Percentiles rank a stretch among this genome's conserved stretches.
phyloP scores from a whole-genome alignment of 2,797 vertebrate species.

The Paguma larvata region DNA sequence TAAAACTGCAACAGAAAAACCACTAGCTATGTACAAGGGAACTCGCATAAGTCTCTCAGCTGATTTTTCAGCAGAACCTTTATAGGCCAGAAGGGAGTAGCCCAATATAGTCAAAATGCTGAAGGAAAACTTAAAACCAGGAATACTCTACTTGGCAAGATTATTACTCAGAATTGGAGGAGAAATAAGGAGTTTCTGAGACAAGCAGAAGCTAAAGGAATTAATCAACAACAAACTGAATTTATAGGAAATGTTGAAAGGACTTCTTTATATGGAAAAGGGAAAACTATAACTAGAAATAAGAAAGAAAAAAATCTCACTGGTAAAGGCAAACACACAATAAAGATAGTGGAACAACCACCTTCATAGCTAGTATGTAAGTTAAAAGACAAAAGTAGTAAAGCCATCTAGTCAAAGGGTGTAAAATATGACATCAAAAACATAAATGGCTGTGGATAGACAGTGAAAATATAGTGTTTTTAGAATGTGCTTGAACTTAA shows the following conservation, averaged over 20 bases:
- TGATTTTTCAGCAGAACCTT: background rate
- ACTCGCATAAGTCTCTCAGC: background rate
- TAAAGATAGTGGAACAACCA: background rate
- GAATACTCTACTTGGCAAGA: background rate
- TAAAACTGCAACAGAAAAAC: background rate
- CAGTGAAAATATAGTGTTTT: background rate
- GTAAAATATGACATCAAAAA: background rate
- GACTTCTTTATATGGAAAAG: background rate
- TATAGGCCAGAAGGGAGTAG: background rate
- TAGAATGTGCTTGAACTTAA: background rate
- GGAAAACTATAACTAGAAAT: background rate
- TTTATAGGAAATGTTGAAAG: background rate
- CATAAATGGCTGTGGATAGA: background rate
- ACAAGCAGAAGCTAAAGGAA: background rate
- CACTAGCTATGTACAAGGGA: background rate
- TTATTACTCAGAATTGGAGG: background rate
- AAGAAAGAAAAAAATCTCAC: background rate
- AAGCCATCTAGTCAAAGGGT: background rate
- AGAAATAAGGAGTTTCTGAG: background rate
- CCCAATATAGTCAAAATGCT: background rate
- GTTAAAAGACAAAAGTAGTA: background rate
- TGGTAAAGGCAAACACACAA: background rate
- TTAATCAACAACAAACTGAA: background rate
- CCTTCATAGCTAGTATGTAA: background rate
- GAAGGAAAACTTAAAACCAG: background rate